Conservation (phyloP, 2,113 vertebrate species). For the Pterocles orientalis region DNA sequence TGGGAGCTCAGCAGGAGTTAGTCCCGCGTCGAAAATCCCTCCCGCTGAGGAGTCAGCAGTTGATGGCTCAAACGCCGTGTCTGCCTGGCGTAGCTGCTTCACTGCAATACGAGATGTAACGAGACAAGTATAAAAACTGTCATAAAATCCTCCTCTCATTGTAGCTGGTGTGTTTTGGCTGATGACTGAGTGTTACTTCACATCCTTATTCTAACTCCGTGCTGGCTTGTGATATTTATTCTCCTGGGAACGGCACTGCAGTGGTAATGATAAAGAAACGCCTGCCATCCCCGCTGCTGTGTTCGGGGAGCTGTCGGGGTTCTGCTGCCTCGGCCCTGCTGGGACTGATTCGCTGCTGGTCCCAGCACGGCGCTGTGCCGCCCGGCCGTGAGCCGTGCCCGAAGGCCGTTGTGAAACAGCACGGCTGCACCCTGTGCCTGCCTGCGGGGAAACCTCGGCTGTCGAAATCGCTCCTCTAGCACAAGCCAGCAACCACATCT, state of each 20-base stretch:
- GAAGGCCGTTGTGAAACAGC: not conserved
- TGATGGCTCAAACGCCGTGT: not conserved
- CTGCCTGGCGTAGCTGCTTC: not conserved
- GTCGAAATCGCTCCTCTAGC: not conserved
- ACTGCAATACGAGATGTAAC: not conserved
- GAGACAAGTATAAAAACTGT: not conserved
- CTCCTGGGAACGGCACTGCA: not conserved
- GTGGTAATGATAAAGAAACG: not conserved
- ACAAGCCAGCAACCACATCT: fast-evolving
- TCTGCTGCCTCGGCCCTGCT: not conserved
- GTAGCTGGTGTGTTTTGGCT: not conserved
- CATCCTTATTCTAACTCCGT: not conserved
- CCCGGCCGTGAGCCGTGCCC: not conserved
- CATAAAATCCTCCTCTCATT: not conserved
- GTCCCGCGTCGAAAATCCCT: not conserved
- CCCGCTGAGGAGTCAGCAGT: not conserved
- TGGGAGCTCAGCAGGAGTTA: not conserved
- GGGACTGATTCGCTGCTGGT: not conserved
- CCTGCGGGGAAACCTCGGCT: fast-evolving
- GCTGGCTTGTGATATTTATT: not conserved
- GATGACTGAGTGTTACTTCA: not conserved
- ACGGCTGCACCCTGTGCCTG: not conserved
- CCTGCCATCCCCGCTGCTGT: not conserved
- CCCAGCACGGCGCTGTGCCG: not conserved
- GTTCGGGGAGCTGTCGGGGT: not conserved